These are phyloP conservation scores for Ardeotis arabs DNA, from an alignment of 2,113 vertebrate genomes.

Conservation along the genomic window DNA sequence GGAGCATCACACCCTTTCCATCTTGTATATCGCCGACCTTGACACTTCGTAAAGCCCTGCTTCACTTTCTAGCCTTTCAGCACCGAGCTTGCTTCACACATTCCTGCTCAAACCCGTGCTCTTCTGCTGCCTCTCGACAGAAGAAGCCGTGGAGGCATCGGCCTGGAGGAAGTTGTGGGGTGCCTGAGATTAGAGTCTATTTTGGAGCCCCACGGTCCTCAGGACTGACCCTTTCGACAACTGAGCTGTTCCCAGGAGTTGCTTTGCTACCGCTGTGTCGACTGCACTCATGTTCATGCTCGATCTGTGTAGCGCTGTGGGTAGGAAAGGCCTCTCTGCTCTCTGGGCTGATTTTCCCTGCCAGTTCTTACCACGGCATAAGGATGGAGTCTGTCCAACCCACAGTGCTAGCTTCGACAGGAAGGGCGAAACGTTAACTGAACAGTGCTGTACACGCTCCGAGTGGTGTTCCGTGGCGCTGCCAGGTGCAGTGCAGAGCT, in stretches of 20 bases:
- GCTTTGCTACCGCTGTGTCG: neutral
- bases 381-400: neutral
- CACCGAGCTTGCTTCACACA: neutral
- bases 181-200: constrained; percentile 27
- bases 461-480: neutral
- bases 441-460: accelerated
- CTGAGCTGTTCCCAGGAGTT: neutral
- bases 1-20: neutral
- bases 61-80: constrained; percentile 22
- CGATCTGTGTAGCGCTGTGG: neutral
- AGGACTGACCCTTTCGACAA: neutral
- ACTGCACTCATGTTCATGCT: accelerated
- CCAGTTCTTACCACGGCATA: no score
- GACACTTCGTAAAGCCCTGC: neutral
- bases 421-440: neutral
- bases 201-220: constrained; percentile 18
- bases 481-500: neutral
- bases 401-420: accelerated
- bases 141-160: neutral
- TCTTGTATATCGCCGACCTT: neutral
- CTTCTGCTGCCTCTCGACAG: constrained; percentile 14
- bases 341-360: neutral
- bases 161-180: neutral
- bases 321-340: neutral
- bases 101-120: neutral